phyloP scores from a whole-genome alignment of 2,113 vertebrate genomes.

The Cyprinodon brontotheroides region DNA sequence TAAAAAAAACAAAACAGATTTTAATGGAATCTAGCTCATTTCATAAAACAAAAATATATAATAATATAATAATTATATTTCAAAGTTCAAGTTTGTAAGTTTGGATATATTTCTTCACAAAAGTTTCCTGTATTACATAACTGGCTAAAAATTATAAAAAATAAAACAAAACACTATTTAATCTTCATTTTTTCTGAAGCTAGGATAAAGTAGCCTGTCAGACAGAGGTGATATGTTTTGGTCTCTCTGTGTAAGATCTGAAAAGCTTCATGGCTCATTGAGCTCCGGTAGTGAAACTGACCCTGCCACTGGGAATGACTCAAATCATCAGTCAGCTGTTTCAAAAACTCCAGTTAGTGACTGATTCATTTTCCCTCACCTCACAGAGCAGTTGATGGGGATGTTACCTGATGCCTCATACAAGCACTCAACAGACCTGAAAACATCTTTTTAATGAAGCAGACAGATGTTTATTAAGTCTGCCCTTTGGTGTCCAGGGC shows the following conservation, averaged over 20 bases:
- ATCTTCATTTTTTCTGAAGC: background rate
- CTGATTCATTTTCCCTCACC: slow-evolving; percentile 31
- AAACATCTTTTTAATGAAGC: background rate
- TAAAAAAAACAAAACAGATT: background rate
- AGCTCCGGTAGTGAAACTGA: background rate
- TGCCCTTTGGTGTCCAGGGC: background rate
- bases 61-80: too few species aligned
- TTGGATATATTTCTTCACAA: too few species aligned
- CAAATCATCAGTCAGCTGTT: slow-evolving; percentile 37
- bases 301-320: slow-evolving; percentile 12
- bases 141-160: background rate
- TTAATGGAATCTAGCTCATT: background rate
- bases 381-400: slow-evolving; percentile 1
- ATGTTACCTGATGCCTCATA: slow-evolving; percentile 11
- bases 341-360: slow-evolving; percentile 10
- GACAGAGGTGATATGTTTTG: background rate
- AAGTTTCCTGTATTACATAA: background rate
- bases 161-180: background rate
- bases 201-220: background rate
- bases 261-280: slow-evolving; percentile 1
- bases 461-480: background rate
- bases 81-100: background rate
- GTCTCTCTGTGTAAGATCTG: background rate
- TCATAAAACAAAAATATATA: background rate
- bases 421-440: slow-evolving; percentile 4